Evolutionary conservation across 2,113 vertebrate genomes (phyloP).

Genomic region (Tupaia tana): DNA sequence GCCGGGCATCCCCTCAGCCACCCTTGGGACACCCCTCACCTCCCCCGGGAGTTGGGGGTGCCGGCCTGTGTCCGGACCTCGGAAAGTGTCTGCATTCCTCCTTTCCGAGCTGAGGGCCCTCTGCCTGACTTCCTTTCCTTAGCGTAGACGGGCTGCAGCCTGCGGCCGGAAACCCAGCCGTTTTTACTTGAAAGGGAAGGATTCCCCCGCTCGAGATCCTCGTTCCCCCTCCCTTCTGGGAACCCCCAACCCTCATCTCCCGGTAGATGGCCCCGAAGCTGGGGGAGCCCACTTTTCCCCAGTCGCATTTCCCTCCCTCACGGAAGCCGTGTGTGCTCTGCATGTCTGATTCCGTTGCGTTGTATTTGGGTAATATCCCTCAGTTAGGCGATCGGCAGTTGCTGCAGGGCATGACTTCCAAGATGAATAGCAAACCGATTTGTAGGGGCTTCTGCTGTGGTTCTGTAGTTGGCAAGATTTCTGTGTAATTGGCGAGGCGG

Average conservation of each 20-base stretch:
- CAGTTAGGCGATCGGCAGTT: constrained; percentile 55
- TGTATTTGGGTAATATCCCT: constrained; percentile 48
- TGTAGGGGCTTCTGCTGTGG: constrained; percentile 43
- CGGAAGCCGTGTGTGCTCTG: constrained; percentile 55
- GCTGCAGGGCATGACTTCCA: constrained; percentile 70
- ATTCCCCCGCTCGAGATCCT: constrained; percentile 10
- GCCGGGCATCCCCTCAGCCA: constrained; percentile 39
- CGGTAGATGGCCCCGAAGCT: constrained; percentile 43
- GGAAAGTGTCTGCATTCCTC: constrained; percentile 62
- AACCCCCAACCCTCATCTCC: background rate
- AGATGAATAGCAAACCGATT: constrained; percentile 35
- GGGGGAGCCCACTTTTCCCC: constrained; percentile 64
- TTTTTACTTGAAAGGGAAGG: constrained; percentile 2
- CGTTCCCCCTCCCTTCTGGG: background rate
- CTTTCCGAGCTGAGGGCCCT: constrained; percentile 34
- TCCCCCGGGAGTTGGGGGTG: constrained; percentile 29
- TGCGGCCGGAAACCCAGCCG: background rate
- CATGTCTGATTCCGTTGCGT: constrained; percentile 71
- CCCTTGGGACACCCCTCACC: constrained; percentile 87
- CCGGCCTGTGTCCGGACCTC: constrained; percentile 21
- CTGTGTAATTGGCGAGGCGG: constrained; percentile 46
- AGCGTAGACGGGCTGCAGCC: background rate
- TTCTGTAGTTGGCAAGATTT: constrained; percentile 46
- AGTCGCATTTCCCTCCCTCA: constrained; percentile 67
- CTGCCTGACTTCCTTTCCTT: background rate